Base-by-base conservation (phyloP, 2,888 invertebrate species). In the Calameuta idolon region DNA sequence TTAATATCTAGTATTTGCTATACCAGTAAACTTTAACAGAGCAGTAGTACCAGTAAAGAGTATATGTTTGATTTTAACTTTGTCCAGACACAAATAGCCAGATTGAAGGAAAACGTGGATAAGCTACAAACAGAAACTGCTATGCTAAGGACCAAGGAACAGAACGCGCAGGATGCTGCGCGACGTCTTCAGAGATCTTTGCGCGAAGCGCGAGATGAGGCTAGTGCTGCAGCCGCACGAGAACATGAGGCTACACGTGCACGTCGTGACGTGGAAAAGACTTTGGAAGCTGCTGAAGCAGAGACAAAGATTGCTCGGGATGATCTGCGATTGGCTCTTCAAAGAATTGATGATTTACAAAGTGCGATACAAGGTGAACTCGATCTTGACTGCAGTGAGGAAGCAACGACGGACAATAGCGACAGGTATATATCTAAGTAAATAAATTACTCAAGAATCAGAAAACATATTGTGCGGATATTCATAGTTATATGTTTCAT, bases 281-380 rank as follows among this genome's bases (percentile, higher is more conserved):
- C 94, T 73, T 93, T 96, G 76, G 95, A 95, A 79, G 93, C 94
- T 35, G 94, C 96, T 76, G 94, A 96, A 86, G 93, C 95, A 68
- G 95, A 97, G 91, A 93, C 94, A 76, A 92, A 95, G 84, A 93
- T 95, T 82, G 94, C 97, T 73, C 92, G 95, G 88, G 94, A 95
- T 91, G 98, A 98, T 92, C 94, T 98, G 73, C 94, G 97, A 76
- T 93, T 98, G 77, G 98, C 98, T 5, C 94, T 98, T 79, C 95
- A 98, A 82, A 94, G 98, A 80, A 98, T 98, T 85, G 95, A 97
- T 74, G 98, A 98, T 89, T 93, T 99, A 82, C 98, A 98, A 90
- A 96, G 97, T 87, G 98, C 98, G 81, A 96, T 98, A 90, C 97
- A 98, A 84, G 98, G 96, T 0, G 97, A 97, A 87, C 93, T 96